phyloP scores from a whole-genome alignment of 2,888 invertebrate genomes.

The Lycia hirtaria region DNA sequence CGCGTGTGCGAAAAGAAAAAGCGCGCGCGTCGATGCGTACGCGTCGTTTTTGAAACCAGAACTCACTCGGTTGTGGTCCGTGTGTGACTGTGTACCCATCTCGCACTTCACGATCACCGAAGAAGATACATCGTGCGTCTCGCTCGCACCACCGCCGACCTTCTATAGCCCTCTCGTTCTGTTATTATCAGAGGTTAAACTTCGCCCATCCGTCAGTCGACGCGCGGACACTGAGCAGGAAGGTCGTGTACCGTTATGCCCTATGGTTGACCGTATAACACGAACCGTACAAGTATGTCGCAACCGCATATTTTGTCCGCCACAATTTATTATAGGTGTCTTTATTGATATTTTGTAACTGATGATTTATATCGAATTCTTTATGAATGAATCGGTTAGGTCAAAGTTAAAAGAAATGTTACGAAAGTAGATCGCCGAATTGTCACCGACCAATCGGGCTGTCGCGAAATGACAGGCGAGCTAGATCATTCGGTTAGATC shows the following conservation, averaged over 20 bases:
- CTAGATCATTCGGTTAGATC: constrained; percentile 84
- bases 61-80: constrained; percentile 82
- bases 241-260: constrained; percentile 77
- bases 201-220: constrained; percentile 82
- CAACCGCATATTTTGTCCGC: constrained; percentile 62
- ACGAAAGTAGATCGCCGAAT: constrained; percentile 60
- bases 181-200: constrained; percentile 84
- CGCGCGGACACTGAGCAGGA: constrained; percentile 75
- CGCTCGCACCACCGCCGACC: constrained; percentile 52
- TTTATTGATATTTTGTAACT: constrained; percentile 49
- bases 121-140: constrained; percentile 77
- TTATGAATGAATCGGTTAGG: constrained; percentile 54
- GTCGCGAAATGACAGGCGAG: constrained; percentile 80
- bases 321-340: constrained; percentile 74
- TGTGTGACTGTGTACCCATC: constrained; percentile 84
- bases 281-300: constrained; percentile 70
- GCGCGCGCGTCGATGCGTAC: constrained; percentile 71
- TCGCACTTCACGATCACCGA: constrained; percentile 83
- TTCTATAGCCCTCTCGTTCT: constrained; percentile 66
- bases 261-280: constrained; percentile 71
- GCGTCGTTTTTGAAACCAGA: constrained; percentile 78
- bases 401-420: constrained; percentile 67
- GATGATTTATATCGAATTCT: constrained; percentile 45
- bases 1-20: constrained; percentile 50
- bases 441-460: constrained; percentile 75